Conservation (phyloP, 2,113 vertebrate genomes). For the Tamias sibiricus region DNA sequence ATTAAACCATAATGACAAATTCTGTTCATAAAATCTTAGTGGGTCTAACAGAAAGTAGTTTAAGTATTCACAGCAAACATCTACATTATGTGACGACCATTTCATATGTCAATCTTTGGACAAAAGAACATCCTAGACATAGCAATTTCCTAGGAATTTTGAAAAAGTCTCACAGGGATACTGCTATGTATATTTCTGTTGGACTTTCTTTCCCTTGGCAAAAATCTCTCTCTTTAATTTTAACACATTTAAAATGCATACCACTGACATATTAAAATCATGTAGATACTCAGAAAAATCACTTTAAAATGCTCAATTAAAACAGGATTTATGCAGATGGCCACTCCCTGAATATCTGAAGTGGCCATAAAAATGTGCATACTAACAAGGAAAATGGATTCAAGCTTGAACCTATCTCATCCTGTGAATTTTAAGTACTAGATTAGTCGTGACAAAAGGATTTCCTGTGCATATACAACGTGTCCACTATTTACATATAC, state of each 20-base stretch:
- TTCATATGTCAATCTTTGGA: background rate
- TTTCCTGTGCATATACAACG: background rate
- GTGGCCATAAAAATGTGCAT: background rate
- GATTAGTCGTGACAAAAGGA: background rate
- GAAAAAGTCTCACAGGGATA: background rate
- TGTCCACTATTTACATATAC: background rate
- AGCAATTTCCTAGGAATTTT: background rate
- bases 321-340: constrained; percentile 57
- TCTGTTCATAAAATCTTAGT: background rate
- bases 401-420: background rate
- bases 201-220: constrained; percentile 25
- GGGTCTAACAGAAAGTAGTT: background rate
- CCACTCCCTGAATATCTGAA: constrained; percentile 45
- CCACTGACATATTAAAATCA: constrained; percentile 43
- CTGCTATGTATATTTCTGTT: background rate
- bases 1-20: constrained; percentile 15
- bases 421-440: constrained; percentile 47
- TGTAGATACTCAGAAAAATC: background rate
- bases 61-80: background rate
- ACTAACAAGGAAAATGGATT: constrained; percentile 2
- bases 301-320: constrained; percentile 37
- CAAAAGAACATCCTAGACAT: constrained; percentile 4
- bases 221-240: constrained; percentile 47
- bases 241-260: background rate
- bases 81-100: background rate